Conservation (phyloP, 2,888 invertebrate genomes). For the Drosophila atroscutellata region DNA sequence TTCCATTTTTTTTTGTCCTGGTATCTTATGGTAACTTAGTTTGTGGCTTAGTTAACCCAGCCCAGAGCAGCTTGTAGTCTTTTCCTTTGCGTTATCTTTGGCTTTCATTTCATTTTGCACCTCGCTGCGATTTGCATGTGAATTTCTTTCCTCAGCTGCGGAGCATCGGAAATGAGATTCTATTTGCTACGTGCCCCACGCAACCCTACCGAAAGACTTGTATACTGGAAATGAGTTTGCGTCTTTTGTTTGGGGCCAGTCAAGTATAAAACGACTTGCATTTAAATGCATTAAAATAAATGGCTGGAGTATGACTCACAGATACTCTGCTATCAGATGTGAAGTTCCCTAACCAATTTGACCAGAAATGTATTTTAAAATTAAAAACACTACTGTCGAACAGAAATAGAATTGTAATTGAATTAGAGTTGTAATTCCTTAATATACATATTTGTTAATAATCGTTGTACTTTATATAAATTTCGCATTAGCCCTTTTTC, state of each 20-base stretch:
- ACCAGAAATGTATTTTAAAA: background rate
- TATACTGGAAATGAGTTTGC: conserved; percentile 28
- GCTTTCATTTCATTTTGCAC: conserved; percentile 38
- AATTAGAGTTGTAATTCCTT: background rate
- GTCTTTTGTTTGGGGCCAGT: conserved; percentile 35
- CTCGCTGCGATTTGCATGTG: conserved; percentile 50
- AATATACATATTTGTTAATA: background rate
- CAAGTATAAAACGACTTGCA: conserved; percentile 31
- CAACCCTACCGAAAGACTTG: conserved; percentile 21
- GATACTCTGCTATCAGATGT: background rate
- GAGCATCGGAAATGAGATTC: conserved; percentile 50
- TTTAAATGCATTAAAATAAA: conserved; percentile 20
- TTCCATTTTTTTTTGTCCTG: background rate
- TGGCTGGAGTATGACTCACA: background rate
- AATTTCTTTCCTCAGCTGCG: conserved; percentile 36
- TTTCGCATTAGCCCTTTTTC: background rate
- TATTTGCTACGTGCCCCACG: conserved; percentile 51
- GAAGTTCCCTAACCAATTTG: background rate
- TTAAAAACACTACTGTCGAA: too few relatives aligned
- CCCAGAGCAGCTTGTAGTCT: background rate
- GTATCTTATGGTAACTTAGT: conserved; percentile 3
- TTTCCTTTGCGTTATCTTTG: conserved; percentile 17
- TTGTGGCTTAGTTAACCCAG: conserved; percentile 1
- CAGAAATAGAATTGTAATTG: background rate
- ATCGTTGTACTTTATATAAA: rapidly evolving